A percentile compares a stretch with the other conserved stretches of the same genome.
Conservation (phyloP, 2,113 vertebrate genomes). For the Pangasianodon gigas region DNA sequence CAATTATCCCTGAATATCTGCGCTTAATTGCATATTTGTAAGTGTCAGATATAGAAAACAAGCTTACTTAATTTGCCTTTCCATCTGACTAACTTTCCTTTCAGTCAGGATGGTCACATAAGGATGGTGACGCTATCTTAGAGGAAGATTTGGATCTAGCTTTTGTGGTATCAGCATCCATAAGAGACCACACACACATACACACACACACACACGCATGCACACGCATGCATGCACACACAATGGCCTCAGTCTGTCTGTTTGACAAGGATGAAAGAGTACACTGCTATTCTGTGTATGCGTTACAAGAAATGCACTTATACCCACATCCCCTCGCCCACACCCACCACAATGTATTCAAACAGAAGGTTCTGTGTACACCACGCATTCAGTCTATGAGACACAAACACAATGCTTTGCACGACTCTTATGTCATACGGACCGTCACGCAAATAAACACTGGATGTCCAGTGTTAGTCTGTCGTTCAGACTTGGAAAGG, state of each 20-base stretch:
- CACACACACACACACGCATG: not conserved
- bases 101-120: not conserved
- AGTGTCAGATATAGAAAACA: not conserved
- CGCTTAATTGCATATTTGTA: not conserved
- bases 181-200: constrained; percentile 9
- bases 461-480: not conserved
- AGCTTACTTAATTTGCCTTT: not conserved
- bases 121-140: not conserved
- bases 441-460: not conserved
- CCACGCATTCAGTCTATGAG: constrained; percentile 19
- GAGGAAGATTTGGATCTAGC: not conserved
- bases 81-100: not conserved
- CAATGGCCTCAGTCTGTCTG: constrained; percentile 12
- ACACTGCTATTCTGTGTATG: constrained; percentile 1
- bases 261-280: constrained; percentile 8
- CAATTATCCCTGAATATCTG: not conserved
- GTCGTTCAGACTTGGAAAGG: not conserved
- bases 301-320: not conserved
- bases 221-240: not conserved
- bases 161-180: not conserved
- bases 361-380: constrained; percentile 18
- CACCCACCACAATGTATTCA: constrained; percentile 24
- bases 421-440: not conserved
- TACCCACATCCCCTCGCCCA: constrained; percentile 30
- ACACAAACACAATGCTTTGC: constrained; percentile 27